phyloP scores from a whole-genome alignment of 2,888 invertebrate genomes.

The Himalopsyche kuldschensis region DNA sequence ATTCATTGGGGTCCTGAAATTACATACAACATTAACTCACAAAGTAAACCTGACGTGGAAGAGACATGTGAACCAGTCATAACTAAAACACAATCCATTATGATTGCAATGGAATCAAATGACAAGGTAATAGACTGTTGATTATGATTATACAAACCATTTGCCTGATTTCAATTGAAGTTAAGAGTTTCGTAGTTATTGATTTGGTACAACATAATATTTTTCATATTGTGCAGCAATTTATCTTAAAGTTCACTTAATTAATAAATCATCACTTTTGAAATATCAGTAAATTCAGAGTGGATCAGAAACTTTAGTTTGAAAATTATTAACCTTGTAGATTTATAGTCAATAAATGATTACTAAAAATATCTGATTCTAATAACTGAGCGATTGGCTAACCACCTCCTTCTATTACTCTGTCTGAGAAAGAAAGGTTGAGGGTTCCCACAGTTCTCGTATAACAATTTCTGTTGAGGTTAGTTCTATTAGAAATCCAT shows the following conservation, averaged over 20 bases:
- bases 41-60: slow-evolving; percentile 21
- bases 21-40: slow-evolving; percentile 50
- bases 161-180: too few relatives aligned
- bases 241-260: too few relatives aligned
- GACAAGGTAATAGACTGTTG: slow-evolving; percentile 45
- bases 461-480: background rate
- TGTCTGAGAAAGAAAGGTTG: background rate
- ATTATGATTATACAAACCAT: background rate
- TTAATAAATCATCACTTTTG: too few relatives aligned
- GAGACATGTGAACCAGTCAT: slow-evolving; percentile 41
- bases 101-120: slow-evolving; percentile 49
- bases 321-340: too few relatives aligned
- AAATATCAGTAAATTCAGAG: too few relatives aligned
- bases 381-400: background rate
- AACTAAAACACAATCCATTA: slow-evolving; percentile 49
- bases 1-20: slow-evolving; percentile 53
- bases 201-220: too few relatives aligned
- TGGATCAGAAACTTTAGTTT: too few relatives aligned
- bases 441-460: background rate
- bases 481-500: background rate
- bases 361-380: too few relatives aligned
- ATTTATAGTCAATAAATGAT: too few relatives aligned
- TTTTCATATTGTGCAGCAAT: too few relatives aligned
- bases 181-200: too few relatives aligned
- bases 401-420: background rate